Evolutionary conservation across 2,888 invertebrate species (phyloP), one percentile per base, ranked within the genome.

Genomic region (Megastigmus dorsalis): DNA sequence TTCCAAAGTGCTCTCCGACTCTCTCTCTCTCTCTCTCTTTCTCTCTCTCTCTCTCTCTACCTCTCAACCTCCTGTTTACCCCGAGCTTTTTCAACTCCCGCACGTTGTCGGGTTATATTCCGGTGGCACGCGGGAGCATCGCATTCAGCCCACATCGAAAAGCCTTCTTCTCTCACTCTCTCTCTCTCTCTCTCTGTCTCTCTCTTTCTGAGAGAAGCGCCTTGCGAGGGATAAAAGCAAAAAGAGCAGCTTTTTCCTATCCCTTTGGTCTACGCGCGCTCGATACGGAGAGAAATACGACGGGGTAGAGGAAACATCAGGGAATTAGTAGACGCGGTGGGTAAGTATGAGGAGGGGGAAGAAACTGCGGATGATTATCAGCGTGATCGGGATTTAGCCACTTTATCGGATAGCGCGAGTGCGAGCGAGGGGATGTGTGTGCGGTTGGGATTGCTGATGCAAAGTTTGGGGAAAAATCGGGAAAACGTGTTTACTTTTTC

Each of bases 1-100:
- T 71, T 67, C 59, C 73, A 68, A 71, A 79, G 74, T 75, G 74
- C 65, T 60, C 66, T 59, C 50, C 60, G 26, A n/a, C n/a, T n/a
- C n/a, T n/a, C n/a, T n/a, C n/a, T n/a, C n/a, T 28, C 28, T 15
- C 26, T 28, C n/a, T 43, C 13, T 15, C 26, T 28, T 9, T 43
- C 13, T 20, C 23, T 50, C 10, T 52, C 28, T 54, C n/a, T n/a
- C 38, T 20, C 38, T n/a, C 30, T 60, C 60, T 45, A n/a, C n/a
- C n/a, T n/a, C n/a, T n/a, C n/a, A n/a, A n/a, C n/a, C n/a, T n/a
- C 18, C 23, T 62, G 18, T 48, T 23, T 30, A 28, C 10, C 10
- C 48, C 26, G 45, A n/a, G n/a, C n/a, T n/a, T n/a, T n/a, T n/a
- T n/a, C n/a, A n/a, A n/a, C n/a, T n/a, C n/a, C n/a, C 5, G 36